These are phyloP conservation scores for Aphelocoma californica DNA, from an alignment of 2,797 vertebrate genomes.

Conservation along the genomic window DNA sequence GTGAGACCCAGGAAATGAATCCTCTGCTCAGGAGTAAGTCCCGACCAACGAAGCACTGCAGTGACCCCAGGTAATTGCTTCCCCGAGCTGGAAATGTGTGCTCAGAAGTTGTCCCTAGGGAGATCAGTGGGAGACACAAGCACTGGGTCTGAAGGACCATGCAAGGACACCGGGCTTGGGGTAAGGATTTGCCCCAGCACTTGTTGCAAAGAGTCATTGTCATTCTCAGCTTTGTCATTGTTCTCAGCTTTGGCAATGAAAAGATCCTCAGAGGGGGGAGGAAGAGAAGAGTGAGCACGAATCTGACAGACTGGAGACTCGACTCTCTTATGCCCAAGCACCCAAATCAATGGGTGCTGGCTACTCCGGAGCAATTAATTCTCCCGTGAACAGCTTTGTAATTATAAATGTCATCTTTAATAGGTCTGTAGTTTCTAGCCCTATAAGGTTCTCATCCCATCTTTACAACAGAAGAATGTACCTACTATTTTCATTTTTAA, in stretches of 20 bases:
- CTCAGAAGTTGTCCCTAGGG: not conserved
- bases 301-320: not conserved
- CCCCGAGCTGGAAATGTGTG: not conserved
- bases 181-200: not conserved
- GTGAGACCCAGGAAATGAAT: not conserved
- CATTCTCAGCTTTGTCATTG: not conserved
- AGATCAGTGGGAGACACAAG: not conserved
- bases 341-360: not conserved
- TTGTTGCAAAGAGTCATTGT: not conserved
- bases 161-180: not conserved
- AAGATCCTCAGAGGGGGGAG: not conserved
- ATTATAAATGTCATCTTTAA: not conserved
- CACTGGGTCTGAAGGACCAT: not conserved
- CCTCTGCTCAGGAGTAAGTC: not conserved
- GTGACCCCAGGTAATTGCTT: not conserved
- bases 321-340: fast-evolving
- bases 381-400: not conserved
- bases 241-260: not conserved
- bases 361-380: not conserved
- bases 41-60: not conserved
- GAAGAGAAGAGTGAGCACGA: not conserved
- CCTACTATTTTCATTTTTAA: not conserved
- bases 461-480: not conserved
- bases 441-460: not conserved
- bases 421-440: not conserved